These are phyloP conservation scores for Standfussiana lucernea DNA, from an alignment of 2,888 invertebrate species.

Conservation along the genomic window DNA sequence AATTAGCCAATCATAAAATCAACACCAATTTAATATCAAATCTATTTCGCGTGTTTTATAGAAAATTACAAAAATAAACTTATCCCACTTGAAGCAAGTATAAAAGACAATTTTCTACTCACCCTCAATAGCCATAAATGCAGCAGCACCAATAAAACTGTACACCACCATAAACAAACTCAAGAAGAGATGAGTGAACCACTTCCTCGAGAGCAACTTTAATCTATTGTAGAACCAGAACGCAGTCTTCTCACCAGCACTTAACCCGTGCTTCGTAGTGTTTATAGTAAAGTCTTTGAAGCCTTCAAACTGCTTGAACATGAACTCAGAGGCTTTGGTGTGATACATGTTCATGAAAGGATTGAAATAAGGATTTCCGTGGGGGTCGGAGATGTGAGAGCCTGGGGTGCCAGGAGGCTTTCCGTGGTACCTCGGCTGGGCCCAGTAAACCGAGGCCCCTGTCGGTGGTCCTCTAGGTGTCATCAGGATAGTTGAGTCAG, in stretches of 20 bases:
- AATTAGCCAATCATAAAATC: not conserved
- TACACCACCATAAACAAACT: constrained; percentile 94
- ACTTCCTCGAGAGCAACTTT: constrained; percentile 94
- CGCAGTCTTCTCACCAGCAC: constrained; percentile 95
- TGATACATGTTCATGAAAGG: constrained; percentile 90
- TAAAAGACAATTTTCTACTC: constrained; percentile 71
- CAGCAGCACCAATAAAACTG: constrained; percentile 94
- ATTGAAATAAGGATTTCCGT: constrained; percentile 82
- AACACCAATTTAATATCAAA: not conserved
- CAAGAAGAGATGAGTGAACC: constrained; percentile 97
- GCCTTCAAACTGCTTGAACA: constrained; percentile 95
- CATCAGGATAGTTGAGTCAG: constrained; percentile 72
- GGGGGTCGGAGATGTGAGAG: constrained; percentile 82
- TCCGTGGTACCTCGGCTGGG: constrained; percentile 76
- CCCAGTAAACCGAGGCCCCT: constrained; percentile 75
- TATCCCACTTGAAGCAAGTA: not conserved
- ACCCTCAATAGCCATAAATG: constrained; percentile 96
- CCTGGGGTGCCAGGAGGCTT: constrained; percentile 80
- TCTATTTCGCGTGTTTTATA: not conserved
- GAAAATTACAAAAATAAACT: not conserved
- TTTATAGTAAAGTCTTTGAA: constrained; percentile 94
- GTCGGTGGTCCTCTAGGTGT: constrained; percentile 76
- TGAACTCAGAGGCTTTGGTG: constrained; percentile 94
- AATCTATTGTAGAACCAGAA: constrained; percentile 95
- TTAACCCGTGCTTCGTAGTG: constrained; percentile 94